phyloP scores from a whole-genome alignment of 2,888 invertebrate species.

The Nomada fabriciana region DNA sequence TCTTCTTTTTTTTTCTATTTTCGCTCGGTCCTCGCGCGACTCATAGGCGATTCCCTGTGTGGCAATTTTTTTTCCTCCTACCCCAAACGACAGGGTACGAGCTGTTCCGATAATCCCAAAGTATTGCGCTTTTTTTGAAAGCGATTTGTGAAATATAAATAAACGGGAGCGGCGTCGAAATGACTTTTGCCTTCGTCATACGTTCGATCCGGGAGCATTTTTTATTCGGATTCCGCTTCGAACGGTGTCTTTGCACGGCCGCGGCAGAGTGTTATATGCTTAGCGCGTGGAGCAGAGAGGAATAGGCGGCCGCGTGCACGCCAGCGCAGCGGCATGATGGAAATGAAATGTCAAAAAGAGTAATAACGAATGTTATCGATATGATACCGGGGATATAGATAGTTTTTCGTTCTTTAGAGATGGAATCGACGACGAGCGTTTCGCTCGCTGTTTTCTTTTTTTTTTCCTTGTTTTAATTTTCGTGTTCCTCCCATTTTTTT shows the following conservation, averaged over 20 bases:
- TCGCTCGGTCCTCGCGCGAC: conserved; percentile 50
- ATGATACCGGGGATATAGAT: conserved; percentile 50
- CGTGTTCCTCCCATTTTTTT: background rate
- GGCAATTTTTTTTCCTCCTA: conserved; percentile 65
- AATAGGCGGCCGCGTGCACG: background rate
- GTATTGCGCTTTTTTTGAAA: conserved; percentile 82
- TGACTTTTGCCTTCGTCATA: conserved; percentile 73
- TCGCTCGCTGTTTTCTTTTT: conserved; percentile 6
- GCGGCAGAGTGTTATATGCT: conserved; percentile 45
- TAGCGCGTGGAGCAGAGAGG: conserved; percentile 27
- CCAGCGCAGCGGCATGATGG: conserved; percentile 27
- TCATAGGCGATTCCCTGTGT: conserved; percentile 77
- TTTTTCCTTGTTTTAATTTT: background rate
- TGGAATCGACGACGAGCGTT: conserved; percentile 50
- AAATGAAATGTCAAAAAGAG: conserved; percentile 64
- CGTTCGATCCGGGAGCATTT: conserved; percentile 44
- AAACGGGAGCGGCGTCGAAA: conserved; percentile 75
- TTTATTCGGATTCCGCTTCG: conserved; percentile 38
- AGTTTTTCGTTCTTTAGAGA: conserved; percentile 58
- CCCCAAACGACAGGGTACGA: background rate
- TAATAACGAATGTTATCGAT: conserved; percentile 63
- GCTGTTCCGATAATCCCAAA: conserved; percentile 78
- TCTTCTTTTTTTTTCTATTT: conserved; percentile 64
- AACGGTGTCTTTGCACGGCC: conserved; percentile 39
- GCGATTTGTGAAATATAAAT: conserved; percentile 82